Evolutionary conservation across 1,140 invertebrate species (phyloP).

Genomic region (Scylla paramamosain): DNA sequence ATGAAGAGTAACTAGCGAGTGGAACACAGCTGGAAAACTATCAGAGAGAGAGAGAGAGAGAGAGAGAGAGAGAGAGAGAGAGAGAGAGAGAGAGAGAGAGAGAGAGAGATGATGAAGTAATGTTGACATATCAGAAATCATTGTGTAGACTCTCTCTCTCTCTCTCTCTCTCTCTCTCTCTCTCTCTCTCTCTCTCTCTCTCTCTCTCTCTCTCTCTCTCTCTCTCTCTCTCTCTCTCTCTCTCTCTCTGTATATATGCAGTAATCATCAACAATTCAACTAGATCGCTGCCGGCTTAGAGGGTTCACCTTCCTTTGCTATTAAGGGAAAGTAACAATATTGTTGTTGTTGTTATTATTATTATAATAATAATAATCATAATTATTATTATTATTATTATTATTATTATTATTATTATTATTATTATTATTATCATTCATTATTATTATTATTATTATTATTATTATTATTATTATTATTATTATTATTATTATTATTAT

Average conservation of each 20-base stretch:
- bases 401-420: background rate
- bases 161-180: constrained; percentile 11
- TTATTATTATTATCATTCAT: background rate
- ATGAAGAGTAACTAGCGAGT: background rate
- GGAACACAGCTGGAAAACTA: background rate
- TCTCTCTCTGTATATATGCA: background rate
- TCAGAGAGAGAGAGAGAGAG: background rate
- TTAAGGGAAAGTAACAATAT: background rate
- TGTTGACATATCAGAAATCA: background rate
- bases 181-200: background rate
- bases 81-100: too few relatives aligned
- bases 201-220: background rate
- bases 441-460: background rate
- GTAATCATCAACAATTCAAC: constrained; percentile 23
- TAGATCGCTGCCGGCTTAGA: background rate
- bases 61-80: background rate
- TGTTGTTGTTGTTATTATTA: background rate
- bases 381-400: background rate
- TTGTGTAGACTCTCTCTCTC: background rate
- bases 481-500: too few relatives aligned
- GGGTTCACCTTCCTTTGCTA: background rate
- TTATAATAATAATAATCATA: background rate
- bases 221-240: constrained; percentile 20
- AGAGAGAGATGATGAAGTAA: background rate
- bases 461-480: background rate